phyloP scores from a whole-genome alignment of 2,888 invertebrate genomes.

The Esperia sulphurella region DNA sequence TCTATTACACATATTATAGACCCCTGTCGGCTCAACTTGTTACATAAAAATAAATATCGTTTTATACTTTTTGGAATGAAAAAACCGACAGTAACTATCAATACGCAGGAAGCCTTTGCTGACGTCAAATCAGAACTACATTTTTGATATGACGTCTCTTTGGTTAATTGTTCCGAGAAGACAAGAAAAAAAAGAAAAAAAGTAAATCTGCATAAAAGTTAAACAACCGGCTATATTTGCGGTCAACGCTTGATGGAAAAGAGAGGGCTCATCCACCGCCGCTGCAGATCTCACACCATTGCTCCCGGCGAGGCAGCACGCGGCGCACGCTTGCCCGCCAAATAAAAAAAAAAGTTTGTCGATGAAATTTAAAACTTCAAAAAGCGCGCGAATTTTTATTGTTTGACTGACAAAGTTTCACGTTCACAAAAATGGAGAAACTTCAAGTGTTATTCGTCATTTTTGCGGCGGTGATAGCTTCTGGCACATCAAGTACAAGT shows the following conservation, averaged over 20 bases:
- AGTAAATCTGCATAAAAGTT: not conserved
- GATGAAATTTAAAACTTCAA: slow-evolving; percentile 2
- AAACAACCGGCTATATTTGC: slow-evolving; percentile 17
- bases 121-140: too few relatives aligned
- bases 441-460: slow-evolving; percentile 48
- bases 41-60: too few relatives aligned
- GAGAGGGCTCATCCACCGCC: slow-evolving; percentile 34
- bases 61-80: too few relatives aligned
- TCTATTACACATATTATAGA: too few relatives aligned
- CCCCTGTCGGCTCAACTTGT: too few relatives aligned
- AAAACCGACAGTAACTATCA: too few relatives aligned
- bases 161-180: too few relatives aligned
- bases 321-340: slow-evolving; percentile 43
- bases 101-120: too few relatives aligned
- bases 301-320: slow-evolving; percentile 47
- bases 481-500: slow-evolving; percentile 61
- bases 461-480: slow-evolving; percentile 46
- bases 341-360: slow-evolving; percentile 13
- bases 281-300: slow-evolving; percentile 42
- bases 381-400: slow-evolving; percentile 13
- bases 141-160: too few relatives aligned
- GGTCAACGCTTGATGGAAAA: slow-evolving; percentile 46
- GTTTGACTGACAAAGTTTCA: slow-evolving; percentile 11
- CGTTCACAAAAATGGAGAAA: slow-evolving; percentile 43
- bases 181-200: too few relatives aligned